Evolutionary conservation across 1,140 invertebrate species (phyloP).

Genomic region (Eurosta solidaginis): DNA sequence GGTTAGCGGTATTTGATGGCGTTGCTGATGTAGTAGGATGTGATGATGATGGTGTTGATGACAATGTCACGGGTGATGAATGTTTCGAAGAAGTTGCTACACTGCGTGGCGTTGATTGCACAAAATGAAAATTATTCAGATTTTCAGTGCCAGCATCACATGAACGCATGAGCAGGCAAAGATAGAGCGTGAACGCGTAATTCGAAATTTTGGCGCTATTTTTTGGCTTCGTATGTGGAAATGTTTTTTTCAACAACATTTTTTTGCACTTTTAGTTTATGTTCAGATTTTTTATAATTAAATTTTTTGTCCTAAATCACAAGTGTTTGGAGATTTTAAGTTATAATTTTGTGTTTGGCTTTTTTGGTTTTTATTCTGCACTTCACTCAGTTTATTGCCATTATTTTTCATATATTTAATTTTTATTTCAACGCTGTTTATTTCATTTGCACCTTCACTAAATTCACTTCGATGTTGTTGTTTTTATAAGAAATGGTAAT

Average conservation of each 20-base stretch:
- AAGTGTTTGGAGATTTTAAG: background rate
- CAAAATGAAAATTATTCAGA: constrained; percentile 30
- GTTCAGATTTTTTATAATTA: constrained; percentile 10
- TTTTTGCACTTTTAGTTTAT: constrained; percentile 40
- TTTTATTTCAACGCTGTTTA: background rate
- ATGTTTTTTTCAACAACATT: constrained; percentile 24
- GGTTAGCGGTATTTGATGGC: constrained; percentile 37
- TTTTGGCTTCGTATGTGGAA: constrained; percentile 1
- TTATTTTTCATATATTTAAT: background rate
- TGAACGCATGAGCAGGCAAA: constrained; percentile 34
- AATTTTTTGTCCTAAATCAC: constrained; percentile 22
- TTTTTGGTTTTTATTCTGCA: background rate
- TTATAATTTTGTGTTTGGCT: background rate
- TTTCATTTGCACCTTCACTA: background rate
- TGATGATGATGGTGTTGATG: constrained; percentile 32
- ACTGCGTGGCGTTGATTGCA: background rate
- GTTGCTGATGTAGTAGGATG: background rate
- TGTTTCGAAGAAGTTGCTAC: background rate
- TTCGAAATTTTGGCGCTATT: constrained; percentile 34
- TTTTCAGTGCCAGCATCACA: constrained; percentile 50
- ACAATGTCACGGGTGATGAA: background rate
- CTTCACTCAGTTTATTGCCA: background rate
- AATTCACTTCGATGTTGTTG: background rate
- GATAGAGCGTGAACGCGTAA: constrained; percentile 37
- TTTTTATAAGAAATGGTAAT: background rate